Evolutionary conservation across 2,113 vertebrate genomes (phyloP), one percentile per base, ranked within the genome.

Genomic region (Micronisus gabar): DNA sequence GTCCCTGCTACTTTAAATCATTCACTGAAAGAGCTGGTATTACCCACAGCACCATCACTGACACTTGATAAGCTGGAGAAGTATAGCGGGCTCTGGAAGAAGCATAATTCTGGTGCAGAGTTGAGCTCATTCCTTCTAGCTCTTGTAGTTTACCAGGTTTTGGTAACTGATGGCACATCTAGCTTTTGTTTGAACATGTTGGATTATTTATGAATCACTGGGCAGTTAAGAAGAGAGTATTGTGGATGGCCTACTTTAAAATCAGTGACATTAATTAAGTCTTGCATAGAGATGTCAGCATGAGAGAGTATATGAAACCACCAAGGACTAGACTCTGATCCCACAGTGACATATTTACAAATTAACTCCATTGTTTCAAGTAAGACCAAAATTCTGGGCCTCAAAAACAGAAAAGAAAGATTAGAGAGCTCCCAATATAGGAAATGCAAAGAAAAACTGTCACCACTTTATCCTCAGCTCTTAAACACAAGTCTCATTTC

Each of bases 161-260:
- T 18, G 7, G 18, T 45, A 91, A 91, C n/a, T 23, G 59, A 66
- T 47, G 58, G 70, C n/a, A 76, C 30, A 48, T 23, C 29, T 4
- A 95, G 81, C 53, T 72, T 71, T 40, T 70, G 70, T 62, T 93
- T 48, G 48, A 90, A 67, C 29, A 16, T 30, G 66, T 1, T 91
- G 14, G n/a, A 73, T 95, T 73, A 90, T 80, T 90, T 80, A 90
- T 62, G 78, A 95, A 88, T 63, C 81, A 91, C 13, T 73, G 63
- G 63, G 22, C 59, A 82, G 48, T 65, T 80, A 55, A 74, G 90
- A 85, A 94, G n/a, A 66, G 52, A 81, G 34, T 53, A 59, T 15
- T 84, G 67, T 29, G 19, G 61, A 72, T 66, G 73, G 81, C 62
- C 74, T 90, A 67, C 29, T 80, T 94, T 68, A 73, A 74, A 93